Evolutionary conservation across 2,888 invertebrate genomes (phyloP), one percentile per base, ranked within the genome.

Genomic region (Eulithis prunata): DNA sequence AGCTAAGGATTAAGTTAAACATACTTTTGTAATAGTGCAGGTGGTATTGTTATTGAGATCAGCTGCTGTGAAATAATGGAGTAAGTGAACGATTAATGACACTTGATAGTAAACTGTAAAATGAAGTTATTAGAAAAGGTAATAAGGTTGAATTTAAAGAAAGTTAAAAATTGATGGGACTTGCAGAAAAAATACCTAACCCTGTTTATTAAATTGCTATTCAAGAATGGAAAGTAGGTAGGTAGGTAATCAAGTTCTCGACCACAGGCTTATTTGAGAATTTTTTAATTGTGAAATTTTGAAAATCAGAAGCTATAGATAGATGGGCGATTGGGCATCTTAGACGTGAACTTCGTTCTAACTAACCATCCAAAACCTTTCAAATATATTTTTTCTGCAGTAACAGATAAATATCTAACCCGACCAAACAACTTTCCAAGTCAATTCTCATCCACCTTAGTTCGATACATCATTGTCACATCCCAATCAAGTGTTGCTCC

Each of bases 1-100:
- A 77, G 79, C 65, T 64, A 78, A 80, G 83, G 84, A 85, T 84
- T 86, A 80, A 77, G 82, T 76, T 84, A 87, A 90, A 84, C 88
- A 90, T 88, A 89, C 89, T 90, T 86, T 88, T 87, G 86, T 88
- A 82, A 76, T 70, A 75, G 71, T 76, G 79, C 89, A 89, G 89
- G 90, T 91, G 88, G 57, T 51, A 72, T 76, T 80, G 76, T 81
- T 53, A 64, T 55, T 76, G 69, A 72, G 73, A 77, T 81, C 76
- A 76, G 55, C 69, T 75, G 65, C 71, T 69, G 10, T 60, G 56
- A 57, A 53, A 63, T 32, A 51, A 38, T 57, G n/a, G n/a, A 21
- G 38, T 43, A 12, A 21, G 11, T 14, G 4, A 11, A 49, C 49
- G 12, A 14, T 36, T 21, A 3, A 38, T 41, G 41, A 0, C 38